Conservation (phyloP, 2,888 invertebrate species). For the Gandaritis pyraliata region DNA sequence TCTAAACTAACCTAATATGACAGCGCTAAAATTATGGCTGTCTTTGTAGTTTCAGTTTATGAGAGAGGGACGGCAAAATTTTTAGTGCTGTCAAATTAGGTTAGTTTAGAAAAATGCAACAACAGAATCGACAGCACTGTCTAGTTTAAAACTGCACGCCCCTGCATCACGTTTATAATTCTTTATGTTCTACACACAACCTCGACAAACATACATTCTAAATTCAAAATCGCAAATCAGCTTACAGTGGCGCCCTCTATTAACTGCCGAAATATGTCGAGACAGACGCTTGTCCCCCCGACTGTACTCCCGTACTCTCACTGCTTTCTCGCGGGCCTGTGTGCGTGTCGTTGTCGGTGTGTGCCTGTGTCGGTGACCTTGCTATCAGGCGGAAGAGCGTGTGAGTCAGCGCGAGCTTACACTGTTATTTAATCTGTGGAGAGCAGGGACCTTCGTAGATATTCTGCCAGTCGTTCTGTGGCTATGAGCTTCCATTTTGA, state of each 20-base stretch:
- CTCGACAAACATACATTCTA: too few relatives aligned
- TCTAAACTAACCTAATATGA: too few relatives aligned
- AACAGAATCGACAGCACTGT: too few relatives aligned
- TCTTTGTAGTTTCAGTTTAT: too few relatives aligned
- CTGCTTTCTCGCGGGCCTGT: constrained; percentile 71
- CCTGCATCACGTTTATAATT: too few relatives aligned
- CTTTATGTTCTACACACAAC: too few relatives aligned
- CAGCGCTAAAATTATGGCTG: too few relatives aligned
- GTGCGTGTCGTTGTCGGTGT: constrained; percentile 66
- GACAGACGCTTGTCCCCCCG: constrained; percentile 49
- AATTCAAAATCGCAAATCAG: not conserved
- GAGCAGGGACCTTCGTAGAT: constrained; percentile 44
- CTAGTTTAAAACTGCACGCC: too few relatives aligned
- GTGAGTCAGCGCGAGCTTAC: constrained; percentile 69
- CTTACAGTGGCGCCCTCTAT: constrained; percentile 14
- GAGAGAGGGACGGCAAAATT: too few relatives aligned
- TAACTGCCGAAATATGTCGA: constrained; percentile 6
- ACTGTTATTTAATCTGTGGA: constrained; percentile 49
- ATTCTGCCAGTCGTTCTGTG: constrained; percentile 35
- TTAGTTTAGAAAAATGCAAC: too few relatives aligned
- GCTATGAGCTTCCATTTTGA: constrained; percentile 15
- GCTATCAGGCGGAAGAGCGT: constrained; percentile 83
- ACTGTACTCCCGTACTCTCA: constrained; percentile 83
- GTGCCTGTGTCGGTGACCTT: constrained; percentile 80
- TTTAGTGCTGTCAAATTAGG: too few relatives aligned